Evolutionary conservation across 2,888 invertebrate genomes (phyloP).

Genomic region (Malachius bipustulatus): DNA sequence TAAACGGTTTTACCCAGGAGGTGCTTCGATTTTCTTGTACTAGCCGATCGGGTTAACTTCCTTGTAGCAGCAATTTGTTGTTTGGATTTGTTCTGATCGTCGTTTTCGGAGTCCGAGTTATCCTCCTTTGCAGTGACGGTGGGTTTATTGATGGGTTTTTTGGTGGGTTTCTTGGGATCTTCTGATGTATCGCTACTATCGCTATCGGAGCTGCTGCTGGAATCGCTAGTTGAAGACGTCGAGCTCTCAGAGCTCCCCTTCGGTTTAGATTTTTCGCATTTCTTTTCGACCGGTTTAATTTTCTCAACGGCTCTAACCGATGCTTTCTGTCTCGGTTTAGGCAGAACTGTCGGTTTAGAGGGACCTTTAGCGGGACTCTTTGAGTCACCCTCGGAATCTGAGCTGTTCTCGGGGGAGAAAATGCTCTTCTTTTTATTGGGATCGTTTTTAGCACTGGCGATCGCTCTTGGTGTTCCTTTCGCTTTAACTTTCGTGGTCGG

Average conservation of each 20-base stretch:
- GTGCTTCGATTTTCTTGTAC: slow-evolving; percentile 54
- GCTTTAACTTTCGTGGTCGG: slow-evolving; percentile 9
- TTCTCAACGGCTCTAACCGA: slow-evolving; percentile 28
- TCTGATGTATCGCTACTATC: slow-evolving; percentile 31
- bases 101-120: slow-evolving; percentile 28
- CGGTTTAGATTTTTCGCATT: slow-evolving; percentile 46
- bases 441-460: slow-evolving; percentile 22
- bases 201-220: slow-evolving; percentile 31
- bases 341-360: slow-evolving; percentile 29
- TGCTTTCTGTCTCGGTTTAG: slow-evolving; percentile 37
- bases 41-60: slow-evolving; percentile 58
- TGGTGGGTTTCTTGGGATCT: slow-evolving; percentile 20
- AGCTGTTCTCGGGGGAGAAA: slow-evolving; percentile 69
- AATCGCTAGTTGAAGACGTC: slow-evolving; percentile 26
- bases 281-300: slow-evolving; percentile 24
- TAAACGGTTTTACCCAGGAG: slow-evolving; percentile 44
- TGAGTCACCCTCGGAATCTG: slow-evolving; percentile 44
- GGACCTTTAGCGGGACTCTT: slow-evolving; percentile 33
- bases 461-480: slow-evolving; percentile 12
- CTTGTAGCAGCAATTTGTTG: slow-evolving; percentile 40
- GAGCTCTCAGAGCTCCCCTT: slow-evolving; percentile 42
- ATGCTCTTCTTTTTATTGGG: slow-evolving; percentile 60
- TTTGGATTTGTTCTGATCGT: slow-evolving; percentile 28
- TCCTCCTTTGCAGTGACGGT: slow-evolving; percentile 23
- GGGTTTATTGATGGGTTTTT: slow-evolving; percentile 31